A percentile compares a stretch with the other conserved stretches of the same genome.
Evolutionary conservation across 2,888 invertebrate species (phyloP).

Genomic region (Cephus rjabovi): DNA sequence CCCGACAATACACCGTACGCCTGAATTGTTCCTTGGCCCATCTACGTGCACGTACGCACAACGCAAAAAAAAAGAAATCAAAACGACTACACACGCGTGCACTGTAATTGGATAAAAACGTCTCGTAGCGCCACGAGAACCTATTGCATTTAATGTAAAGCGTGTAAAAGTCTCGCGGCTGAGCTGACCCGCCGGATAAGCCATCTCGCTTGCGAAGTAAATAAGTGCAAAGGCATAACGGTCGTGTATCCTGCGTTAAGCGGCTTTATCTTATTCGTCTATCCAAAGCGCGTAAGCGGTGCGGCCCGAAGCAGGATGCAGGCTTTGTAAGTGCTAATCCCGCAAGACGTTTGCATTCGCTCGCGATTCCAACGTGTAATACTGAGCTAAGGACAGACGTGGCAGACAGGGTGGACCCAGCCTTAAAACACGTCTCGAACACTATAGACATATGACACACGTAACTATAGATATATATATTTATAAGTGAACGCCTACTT

Average conservation of each 20-base stretch:
- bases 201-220: conserved; percentile 48
- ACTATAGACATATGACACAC: background rate
- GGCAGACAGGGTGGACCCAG: background rate
- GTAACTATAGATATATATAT: too few species aligned
- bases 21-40: background rate
- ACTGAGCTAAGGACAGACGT: background rate
- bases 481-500: background rate
- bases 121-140: conserved; percentile 17
- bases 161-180: background rate
- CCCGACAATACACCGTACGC: background rate
- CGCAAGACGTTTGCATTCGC: conserved; percentile 22
- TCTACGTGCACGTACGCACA: background rate
- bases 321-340: conserved; percentile 40
- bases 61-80: background rate
- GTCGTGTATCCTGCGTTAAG: conserved; percentile 63
- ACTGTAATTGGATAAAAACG: background rate
- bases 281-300: conserved; percentile 43
- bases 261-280: conserved; percentile 59
- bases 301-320: conserved; percentile 56
- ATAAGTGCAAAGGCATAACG: conserved; percentile 65
- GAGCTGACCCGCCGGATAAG: conserved; percentile 34
- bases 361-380: background rate
- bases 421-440: background rate
- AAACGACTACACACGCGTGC: background rate
- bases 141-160: conserved; percentile 53